Evolutionary conservation across 2,888 invertebrate species (phyloP).

Genomic region (Drosophila anceps): DNA sequence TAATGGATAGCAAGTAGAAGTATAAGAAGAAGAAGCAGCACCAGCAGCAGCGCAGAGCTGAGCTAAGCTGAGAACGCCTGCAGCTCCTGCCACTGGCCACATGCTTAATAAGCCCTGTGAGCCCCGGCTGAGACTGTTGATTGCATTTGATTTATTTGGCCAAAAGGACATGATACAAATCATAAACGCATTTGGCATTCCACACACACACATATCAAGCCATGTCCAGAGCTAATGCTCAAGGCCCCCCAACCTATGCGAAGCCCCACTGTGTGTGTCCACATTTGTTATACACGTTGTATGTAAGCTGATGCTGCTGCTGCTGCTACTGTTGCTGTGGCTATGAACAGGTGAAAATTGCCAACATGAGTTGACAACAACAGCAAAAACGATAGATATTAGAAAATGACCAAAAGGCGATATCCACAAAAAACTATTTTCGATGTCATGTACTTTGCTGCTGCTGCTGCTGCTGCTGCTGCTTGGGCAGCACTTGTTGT

Average conservation of each 20-base stretch:
- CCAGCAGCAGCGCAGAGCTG: not conserved
- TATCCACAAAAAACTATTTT: slow-evolving; percentile 68
- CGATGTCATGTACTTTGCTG: slow-evolving; percentile 64
- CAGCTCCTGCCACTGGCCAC: slow-evolving; percentile 25
- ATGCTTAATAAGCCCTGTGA: slow-evolving; percentile 56
- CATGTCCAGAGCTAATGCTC: slow-evolving; percentile 21
- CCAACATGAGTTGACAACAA: slow-evolving; percentile 80
- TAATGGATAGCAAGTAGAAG: slow-evolving; percentile 41
- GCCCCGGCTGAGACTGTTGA: slow-evolving; percentile 62
- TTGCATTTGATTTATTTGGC: slow-evolving; percentile 80
- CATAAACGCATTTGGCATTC: slow-evolving; percentile 76
- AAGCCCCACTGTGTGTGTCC: slow-evolving; percentile 18
- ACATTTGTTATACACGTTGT: slow-evolving; percentile 66
- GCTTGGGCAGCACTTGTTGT: slow-evolving; percentile 22
- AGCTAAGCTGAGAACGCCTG: slow-evolving; percentile 6
- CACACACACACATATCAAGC: slow-evolving; percentile 34
- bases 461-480: slow-evolving; percentile 4
- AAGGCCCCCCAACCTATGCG: not conserved
- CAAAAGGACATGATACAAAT: slow-evolving; percentile 75
- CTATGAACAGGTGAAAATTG: slow-evolving; percentile 76
- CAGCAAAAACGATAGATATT: slow-evolving; percentile 46
- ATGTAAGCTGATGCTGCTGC: slow-evolving; percentile 46
- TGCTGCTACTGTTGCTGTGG: slow-evolving; percentile 35
- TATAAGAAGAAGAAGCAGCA: not conserved
- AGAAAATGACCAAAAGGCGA: slow-evolving; percentile 68